Percentiles rank a stretch among this genome's conserved stretches.
Conservation (phyloP, 2,888 invertebrate species). For the Mayetiola destructor region DNA sequence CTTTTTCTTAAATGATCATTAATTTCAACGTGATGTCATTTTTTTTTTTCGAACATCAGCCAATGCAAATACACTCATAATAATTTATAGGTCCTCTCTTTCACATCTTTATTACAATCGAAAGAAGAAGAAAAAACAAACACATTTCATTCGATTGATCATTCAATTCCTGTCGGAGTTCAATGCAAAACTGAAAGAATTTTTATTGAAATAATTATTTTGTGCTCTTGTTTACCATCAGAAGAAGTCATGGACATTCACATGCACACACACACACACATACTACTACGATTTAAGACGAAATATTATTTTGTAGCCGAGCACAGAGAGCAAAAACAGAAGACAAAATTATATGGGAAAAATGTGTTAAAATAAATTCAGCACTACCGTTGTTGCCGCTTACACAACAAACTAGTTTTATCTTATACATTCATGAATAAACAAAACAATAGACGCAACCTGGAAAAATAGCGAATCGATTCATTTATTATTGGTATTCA, state of each 20-base stretch:
- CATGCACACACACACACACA: too few species aligned
- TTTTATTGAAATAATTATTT: slow-evolving; percentile 1
- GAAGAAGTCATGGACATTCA: background rate
- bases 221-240: background rate
- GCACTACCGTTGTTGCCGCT: slow-evolving; percentile 12
- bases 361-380: background rate
- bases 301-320: too few species aligned
- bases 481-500: too few species aligned
- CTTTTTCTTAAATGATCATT: background rate
- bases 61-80: too few species aligned
- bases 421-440: slow-evolving; percentile 3
- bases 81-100: too few species aligned
- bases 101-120: too few species aligned
- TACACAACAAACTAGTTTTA: slow-evolving; percentile 12
- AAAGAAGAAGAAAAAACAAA: too few species aligned
- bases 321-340: background rate
- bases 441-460: background rate
- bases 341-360: background rate
- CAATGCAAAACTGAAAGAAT: too few species aligned
- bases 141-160: too few species aligned
- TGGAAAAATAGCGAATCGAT: background rate
- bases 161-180: too few species aligned
- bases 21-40: slow-evolving; percentile 1
- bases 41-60: too few species aligned
- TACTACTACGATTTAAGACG: too few species aligned